Evolutionary conservation across 2,888 invertebrate species (phyloP).

Genomic region (Mesorhabditis spiculigera): DNA sequence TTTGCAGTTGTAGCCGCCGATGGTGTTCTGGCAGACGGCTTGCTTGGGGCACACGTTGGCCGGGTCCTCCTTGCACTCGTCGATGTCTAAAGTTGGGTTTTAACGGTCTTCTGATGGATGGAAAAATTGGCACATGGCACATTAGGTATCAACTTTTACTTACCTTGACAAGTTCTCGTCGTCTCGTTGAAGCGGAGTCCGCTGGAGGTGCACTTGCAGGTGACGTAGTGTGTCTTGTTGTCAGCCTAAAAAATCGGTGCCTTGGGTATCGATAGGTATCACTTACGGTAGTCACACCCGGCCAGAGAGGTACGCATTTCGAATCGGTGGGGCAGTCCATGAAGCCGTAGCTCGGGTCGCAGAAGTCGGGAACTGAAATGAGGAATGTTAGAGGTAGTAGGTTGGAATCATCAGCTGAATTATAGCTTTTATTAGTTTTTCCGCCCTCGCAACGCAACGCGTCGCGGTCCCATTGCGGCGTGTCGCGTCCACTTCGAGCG

Average conservation of each 20-base stretch:
- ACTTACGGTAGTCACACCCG: neutral
- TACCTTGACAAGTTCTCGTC: neutral
- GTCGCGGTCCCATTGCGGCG: too few relatives aligned
- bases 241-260: neutral
- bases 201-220: neutral
- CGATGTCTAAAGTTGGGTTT: neutral
- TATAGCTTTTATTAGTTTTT: neutral
- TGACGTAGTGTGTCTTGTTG: neutral
- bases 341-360: neutral
- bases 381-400: neutral
- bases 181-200: neutral
- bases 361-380: neutral
- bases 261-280: neutral
- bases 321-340: slow-evolving; percentile 2
- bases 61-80: neutral
- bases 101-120: neutral
- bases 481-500: too few relatives aligned
- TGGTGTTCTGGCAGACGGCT: slow-evolving; percentile 57
- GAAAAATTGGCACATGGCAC: neutral
- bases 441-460: too few relatives aligned
- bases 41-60: neutral
- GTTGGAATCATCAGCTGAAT: neutral
- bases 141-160: neutral
- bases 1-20: slow-evolving; percentile 58
- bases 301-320: neutral